Base-by-base conservation (phyloP, 2,888 invertebrate genomes). In the Cryptus viduatorius region DNA sequence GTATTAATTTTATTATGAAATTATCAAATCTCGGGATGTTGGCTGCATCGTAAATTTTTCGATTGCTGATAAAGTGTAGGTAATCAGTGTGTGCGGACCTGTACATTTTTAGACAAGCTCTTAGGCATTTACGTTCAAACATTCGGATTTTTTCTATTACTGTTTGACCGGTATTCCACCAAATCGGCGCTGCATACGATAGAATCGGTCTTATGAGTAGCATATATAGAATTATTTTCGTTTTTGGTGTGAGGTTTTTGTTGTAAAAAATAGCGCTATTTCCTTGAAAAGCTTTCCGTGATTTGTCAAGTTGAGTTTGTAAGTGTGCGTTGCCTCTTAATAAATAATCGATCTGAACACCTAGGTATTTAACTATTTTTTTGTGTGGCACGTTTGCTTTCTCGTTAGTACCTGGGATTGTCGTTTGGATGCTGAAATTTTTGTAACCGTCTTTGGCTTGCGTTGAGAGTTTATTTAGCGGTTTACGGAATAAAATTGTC, bases 11-110 rank as follows among this genome's bases (percentile, higher is more conserved):
- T 16, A 50, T n/a, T 0, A 24, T 44, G 4, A 50, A 53, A 3
- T 29, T 69, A 10, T 69, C 48, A 0, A 50, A 16, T 48, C 69
- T 8, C 1, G 69, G 44, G 4, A 69, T 69, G 16, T 69, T 46
- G 4, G 69, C 48, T 0, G 8, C 5, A 5, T 46, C 8, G 4
- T 69, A 69, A 8, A 69, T 46, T 5, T 1, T 31, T 10, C 14
- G 4, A 10, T 69, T 69, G 0, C 2, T 7, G 0, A 46, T 19
- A 14, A 12, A 7, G 7, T 19, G 24, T 0, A 24, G 69, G 3
- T 5, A 50, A 0, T 69, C 69, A 0, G 69, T 31, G 19, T 69
- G 64, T 0, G 14, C n/a, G 1, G 64, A 50, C 0, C 48, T 4
- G 0, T 69, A 5, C 0, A 69, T 5, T 3, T 46, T 5, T 0